Percentiles rank a stretch among this genome's conserved stretches.
Evolutionary conservation across 2,797 vertebrate species (phyloP).

Genomic region (Clarias pachynema): DNA sequence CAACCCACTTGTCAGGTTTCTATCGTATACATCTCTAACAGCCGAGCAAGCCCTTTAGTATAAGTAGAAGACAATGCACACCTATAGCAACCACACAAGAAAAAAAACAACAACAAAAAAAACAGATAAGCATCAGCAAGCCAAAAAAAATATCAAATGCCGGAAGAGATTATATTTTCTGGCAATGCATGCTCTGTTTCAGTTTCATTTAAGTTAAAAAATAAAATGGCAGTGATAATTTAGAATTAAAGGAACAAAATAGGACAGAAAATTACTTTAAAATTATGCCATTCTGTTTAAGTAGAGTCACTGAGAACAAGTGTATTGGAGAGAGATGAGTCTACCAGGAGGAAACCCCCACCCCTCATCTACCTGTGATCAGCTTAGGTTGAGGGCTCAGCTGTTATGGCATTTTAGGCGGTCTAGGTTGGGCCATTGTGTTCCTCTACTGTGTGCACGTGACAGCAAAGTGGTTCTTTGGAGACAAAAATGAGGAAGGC

Average conservation of each 20-base stretch:
- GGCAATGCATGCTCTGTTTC: background rate
- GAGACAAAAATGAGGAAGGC: constrained; percentile 37
- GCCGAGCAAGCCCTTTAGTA: background rate
- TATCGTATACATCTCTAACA: background rate
- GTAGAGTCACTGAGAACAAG: background rate
- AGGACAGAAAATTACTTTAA: background rate
- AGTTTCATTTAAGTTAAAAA: background rate
- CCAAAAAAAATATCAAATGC: background rate
- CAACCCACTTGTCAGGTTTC: background rate
- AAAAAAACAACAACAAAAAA: background rate
- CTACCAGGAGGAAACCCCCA: background rate
- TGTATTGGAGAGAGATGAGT: background rate
- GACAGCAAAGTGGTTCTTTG: constrained; percentile 49
- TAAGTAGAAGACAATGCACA: background rate
- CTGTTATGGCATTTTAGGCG: constrained; percentile 45
- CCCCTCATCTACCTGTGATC: constrained; percentile 22
- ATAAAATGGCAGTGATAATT: background rate
- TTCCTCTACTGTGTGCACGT: constrained; percentile 29
- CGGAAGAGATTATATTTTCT: background rate
- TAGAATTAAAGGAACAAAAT: background rate
- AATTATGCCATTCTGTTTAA: background rate
- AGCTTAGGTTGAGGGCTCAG: constrained; percentile 18
- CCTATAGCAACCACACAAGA: background rate
- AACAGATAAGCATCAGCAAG: background rate
- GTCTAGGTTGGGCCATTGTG: constrained; percentile 44